Base-by-base conservation (phyloP, 2,113 vertebrate species). In the Ranitomeya imitator region DNA sequence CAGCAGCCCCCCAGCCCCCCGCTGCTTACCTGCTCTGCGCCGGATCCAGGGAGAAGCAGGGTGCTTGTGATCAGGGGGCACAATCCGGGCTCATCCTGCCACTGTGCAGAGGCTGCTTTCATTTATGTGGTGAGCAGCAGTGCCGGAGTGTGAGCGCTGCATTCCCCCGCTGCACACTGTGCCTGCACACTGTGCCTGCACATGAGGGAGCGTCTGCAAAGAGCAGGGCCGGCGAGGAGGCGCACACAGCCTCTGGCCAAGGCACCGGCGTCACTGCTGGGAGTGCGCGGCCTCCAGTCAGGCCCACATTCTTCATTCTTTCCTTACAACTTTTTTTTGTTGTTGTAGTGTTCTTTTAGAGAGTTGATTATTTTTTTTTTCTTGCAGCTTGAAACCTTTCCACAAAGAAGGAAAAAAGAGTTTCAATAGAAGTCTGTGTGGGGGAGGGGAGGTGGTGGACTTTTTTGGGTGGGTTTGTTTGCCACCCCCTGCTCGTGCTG, bases 191-290 rank as follows among this genome's bases (percentile, higher is more conserved):
- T n/a, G 18, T 45, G 21, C 52, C 71, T 60, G 69, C 83, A 14
- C 0, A 0, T 26, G 9, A 37, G 85, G 85, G 85, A 86, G 85
- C 71, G 85, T 86, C 84, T 86, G 55, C 23, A 23, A 77, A 86
- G 85, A 37, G 85, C 73, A 6, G 85, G 31, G 23, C 15, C 11
- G 7, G 69, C 3, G 15, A 57, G 11, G 3, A 55, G 12, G 63
- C 63, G 45, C 12, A 9, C 61, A 51, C 67, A 26, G 37, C 37
- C 59, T 21, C 4, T 19, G 4, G 19, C n/a, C 69, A 23, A 85
- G 83, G 83, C 69, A 76, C 83, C 83, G n/a, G n/a, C n/a, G 69
- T 85, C 83, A 71, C 13, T n/a, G n/a, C 45, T 15, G 16, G 26
- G n/a, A 7, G 60, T 6, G 10, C 6, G 81, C 3, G 45, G 77